phyloP scores from a whole-genome alignment of 35 echinoderm and acorn worm genomes.

The Heliocidaris tuberculata region DNA sequence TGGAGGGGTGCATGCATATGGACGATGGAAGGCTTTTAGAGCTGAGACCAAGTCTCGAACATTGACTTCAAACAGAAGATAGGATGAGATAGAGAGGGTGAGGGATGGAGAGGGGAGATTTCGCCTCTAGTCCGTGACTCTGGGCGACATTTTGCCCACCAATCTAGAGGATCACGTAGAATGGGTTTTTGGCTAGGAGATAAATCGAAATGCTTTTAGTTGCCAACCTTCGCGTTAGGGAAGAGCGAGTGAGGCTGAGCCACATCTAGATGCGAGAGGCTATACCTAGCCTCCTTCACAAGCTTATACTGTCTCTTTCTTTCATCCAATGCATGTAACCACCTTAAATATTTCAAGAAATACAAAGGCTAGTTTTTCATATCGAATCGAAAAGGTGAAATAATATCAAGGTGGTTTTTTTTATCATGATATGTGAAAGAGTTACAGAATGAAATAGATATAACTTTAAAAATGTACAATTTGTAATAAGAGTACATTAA shows the following conservation, averaged over 20 bases:
- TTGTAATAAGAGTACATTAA: too few relatives aligned
- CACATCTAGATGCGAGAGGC: background rate
- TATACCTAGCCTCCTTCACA: background rate
- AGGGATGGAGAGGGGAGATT: background rate
- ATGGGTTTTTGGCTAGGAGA: slow-evolving; percentile 37
- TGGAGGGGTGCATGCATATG: background rate
- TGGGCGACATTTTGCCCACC: slow-evolving; percentile 27
- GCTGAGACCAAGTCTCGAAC: background rate
- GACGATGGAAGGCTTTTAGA: slow-evolving; percentile 9
- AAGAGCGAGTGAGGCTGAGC: background rate
- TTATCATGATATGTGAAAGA: too few relatives aligned
- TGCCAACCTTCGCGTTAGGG: background rate
- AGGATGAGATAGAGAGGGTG: background rate
- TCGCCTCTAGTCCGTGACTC: background rate
- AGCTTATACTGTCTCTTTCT: background rate
- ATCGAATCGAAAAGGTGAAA: background rate
- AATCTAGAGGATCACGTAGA: background rate
- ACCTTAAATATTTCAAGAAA: too few relatives aligned
- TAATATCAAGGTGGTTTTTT: too few relatives aligned
- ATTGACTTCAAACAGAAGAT: background rate
- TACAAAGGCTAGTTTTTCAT: too few relatives aligned
- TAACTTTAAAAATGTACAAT: too few relatives aligned
- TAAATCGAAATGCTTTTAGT: slow-evolving; percentile 46
- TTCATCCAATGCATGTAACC: background rate
- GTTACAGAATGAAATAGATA: too few relatives aligned